Percentiles rank a stretch among this genome's conserved stretches.
These are phyloP conservation scores for Erythrocercus mccallii DNA, from an alignment of 2,113 vertebrate genomes.

Conservation along the genomic window DNA sequence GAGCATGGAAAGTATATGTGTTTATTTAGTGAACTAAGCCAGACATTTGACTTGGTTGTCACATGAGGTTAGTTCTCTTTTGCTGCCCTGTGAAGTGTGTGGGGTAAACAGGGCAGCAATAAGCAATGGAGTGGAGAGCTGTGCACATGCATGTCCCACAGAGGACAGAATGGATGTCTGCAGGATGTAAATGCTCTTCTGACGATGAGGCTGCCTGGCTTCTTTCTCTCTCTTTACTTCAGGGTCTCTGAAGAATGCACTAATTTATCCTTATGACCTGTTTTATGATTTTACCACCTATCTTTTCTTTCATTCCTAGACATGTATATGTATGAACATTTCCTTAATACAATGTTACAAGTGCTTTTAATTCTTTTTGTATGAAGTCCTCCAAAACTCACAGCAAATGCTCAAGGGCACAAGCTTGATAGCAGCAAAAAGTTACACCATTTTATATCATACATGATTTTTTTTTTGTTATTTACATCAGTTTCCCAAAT, in stretches of 20 bases:
- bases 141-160: accelerated
- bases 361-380: background rate
- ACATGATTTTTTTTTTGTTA: background rate
- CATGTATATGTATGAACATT: background rate
- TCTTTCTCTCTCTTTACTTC: background rate
- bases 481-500: background rate
- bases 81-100: background rate
- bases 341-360: background rate
- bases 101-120: background rate
- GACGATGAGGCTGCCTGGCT: background rate
- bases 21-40: background rate
- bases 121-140: background rate
- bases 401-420: background rate
- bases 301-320: background rate
- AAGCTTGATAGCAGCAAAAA: background rate
- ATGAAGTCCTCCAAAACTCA: background rate
- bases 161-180: background rate
- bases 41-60: background rate
- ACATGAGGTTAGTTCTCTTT: background rate
- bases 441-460: background rate
- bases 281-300: background rate
- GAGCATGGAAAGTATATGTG: background rate
- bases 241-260: background rate
- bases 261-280: background rate
- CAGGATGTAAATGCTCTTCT: background rate